Evolutionary conservation across 2,888 invertebrate genomes (phyloP), one percentile per base, ranked within the genome.

Genomic region (Fragum sueziense): DNA sequence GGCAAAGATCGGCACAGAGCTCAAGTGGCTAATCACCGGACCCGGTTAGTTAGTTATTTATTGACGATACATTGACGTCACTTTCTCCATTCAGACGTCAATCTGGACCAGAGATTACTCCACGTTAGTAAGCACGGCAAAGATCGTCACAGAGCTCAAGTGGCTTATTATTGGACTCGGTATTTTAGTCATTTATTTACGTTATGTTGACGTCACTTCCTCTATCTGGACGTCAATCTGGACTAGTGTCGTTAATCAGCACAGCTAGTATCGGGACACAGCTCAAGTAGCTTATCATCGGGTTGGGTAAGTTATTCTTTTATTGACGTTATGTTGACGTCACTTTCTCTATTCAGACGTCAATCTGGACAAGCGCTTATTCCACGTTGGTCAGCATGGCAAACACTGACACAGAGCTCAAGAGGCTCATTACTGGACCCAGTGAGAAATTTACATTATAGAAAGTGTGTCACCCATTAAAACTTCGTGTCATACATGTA

Each of bases 11-110:
- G 61, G 61, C 11, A 61, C 61, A n/a, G 33, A 14, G n/a, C 34
- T 61, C 33, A 61, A 61, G 20, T 61, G 61, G 61, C 61, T 31
- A 7, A 61, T 61, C 34, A 61, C 29, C 2, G 61, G 61, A 33
- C 61, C 61, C 7, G n/a, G 61, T 61, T 20, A 33, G 61, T n/a
- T 61, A n/a, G 31, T 33, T 22, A 20, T 27, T n/a, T n/a, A n/a
- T n/a, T n/a, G n/a, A n/a, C n/a, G n/a, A n/a, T n/a, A n/a, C n/a
- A 25, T 54, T 1, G 54, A 54, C 25, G 54, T 54, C 1, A 54
- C 54, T 54, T 54, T 54, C 54, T 54, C 54, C 11, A 2, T 54
- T 25, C n/a, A n/a, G 25, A 54, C 22, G 2, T 54, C 54, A 11
- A 54, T 54, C 11, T 54, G 54, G 54, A 22, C n/a, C 25, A 9